Conservation (phyloP, 1,140 invertebrate species). For the Leptonema lineaticorne region DNA sequence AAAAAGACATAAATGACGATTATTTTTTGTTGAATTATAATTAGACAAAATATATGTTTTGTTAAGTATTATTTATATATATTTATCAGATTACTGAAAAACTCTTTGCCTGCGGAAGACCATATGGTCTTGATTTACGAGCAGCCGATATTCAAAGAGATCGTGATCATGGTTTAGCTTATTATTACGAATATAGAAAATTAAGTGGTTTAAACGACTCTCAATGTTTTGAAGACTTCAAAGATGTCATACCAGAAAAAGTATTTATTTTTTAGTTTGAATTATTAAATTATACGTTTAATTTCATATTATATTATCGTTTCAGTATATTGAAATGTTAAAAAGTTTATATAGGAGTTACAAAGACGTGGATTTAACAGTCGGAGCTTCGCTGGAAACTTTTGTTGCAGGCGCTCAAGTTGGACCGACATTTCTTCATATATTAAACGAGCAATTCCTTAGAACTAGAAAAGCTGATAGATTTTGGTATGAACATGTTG, state of each 20-base stretch:
- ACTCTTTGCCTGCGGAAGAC: background rate
- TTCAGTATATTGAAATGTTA: background rate
- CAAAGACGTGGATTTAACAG: conserved; percentile 3
- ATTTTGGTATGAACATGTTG: conserved; percentile 7
- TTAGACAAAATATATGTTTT: no score
- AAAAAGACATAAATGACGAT: no score
- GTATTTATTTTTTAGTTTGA: background rate
- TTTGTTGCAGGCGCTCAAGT: background rate
- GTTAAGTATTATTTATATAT: background rate
- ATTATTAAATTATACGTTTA: background rate
- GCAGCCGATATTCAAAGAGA: background rate
- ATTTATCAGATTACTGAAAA: conserved; percentile 12
- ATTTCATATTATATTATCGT: background rate
- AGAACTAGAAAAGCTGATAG: background rate
- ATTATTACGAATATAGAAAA: background rate
- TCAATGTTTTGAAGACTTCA: background rate
- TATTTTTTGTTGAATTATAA: no score
- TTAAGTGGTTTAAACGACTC: background rate
- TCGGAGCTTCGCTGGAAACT: background rate
- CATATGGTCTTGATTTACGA: background rate
- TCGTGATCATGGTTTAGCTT: background rate
- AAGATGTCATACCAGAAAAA: background rate
- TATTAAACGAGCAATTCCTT: background rate
- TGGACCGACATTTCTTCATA: background rate
- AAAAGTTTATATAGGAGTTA: background rate